Evolutionary conservation across 2,797 vertebrate species (phyloP).

Genomic region (Trachurus trachurus): DNA sequence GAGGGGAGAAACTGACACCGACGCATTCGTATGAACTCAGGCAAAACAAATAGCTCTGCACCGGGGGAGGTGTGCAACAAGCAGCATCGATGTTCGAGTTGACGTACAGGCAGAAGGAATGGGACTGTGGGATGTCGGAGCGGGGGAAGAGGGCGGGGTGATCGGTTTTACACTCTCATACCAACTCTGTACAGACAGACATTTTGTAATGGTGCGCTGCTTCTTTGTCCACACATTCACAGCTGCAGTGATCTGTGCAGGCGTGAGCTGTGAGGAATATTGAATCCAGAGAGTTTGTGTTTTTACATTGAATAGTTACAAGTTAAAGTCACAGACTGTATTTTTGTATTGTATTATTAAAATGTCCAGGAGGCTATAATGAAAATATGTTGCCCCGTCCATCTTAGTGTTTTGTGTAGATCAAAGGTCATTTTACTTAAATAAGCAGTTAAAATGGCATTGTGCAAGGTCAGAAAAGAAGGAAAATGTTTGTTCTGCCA

Average conservation of each 20-base stretch:
- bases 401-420: background rate
- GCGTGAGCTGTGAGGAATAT: background rate
- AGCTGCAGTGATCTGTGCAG: background rate
- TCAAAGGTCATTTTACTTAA: background rate
- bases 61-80: slow-evolving; percentile 54
- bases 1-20: slow-evolving; percentile 34
- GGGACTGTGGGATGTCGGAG: slow-evolving; percentile 38
- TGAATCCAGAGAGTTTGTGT: background rate
- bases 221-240: background rate
- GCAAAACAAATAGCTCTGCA: slow-evolving; percentile 59
- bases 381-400: background rate
- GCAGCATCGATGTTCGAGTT: slow-evolving; percentile 57
- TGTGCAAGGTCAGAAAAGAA: background rate
- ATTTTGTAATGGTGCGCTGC: background rate
- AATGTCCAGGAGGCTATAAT: background rate
- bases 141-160: background rate
- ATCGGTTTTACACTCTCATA: slow-evolving; percentile 4
- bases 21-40: slow-evolving; percentile 39
- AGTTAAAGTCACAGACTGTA: background rate
- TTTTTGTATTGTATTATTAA: slow-evolving; percentile 2
- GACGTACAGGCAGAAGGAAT: slow-evolving; percentile 28
- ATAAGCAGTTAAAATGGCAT: background rate
- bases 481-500: slow-evolving; percentile 5
- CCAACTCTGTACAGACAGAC: background rate
- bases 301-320: background rate